Conservation (phyloP, 1,140 invertebrate genomes). For the Archivesica marissinica region DNA sequence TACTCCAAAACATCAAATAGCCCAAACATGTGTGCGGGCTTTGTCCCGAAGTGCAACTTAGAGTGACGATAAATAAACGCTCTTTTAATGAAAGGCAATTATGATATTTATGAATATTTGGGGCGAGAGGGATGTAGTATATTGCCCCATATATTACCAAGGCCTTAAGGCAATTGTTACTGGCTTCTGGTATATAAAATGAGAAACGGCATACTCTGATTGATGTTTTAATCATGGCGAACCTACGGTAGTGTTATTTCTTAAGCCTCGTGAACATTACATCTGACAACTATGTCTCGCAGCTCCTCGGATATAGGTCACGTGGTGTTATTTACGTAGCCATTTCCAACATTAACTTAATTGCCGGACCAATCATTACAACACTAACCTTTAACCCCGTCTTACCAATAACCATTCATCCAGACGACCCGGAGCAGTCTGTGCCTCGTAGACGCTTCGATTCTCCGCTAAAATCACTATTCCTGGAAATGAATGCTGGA, state of each 20-base stretch:
- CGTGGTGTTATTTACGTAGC: constrained; percentile 10
- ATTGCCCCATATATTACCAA: no score
- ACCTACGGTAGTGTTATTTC: neutral
- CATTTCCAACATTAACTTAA: neutral
- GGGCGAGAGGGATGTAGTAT: no score
- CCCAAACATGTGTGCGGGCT: no score
- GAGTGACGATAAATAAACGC: no score
- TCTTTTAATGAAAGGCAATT: no score
- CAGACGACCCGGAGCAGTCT: neutral
- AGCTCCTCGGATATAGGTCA: neutral
- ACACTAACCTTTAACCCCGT: neutral
- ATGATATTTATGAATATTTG: no score
- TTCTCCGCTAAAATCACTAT: neutral
- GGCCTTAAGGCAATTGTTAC: no score
- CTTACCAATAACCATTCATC: neutral
- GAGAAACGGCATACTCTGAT: neutral
- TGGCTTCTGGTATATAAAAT: constrained; percentile 1
- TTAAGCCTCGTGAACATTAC: neutral
- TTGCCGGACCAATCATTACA: constrained; percentile 15
- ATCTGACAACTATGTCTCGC: neutral
- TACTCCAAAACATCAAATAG: no score
- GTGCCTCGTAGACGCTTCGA: neutral
- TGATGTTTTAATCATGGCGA: constrained; percentile 8
- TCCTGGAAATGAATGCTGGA: neutral
- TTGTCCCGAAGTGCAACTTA: no score